Conservation (phyloP, 2,113 vertebrate species). For the Pygoscelis adeliae region DNA sequence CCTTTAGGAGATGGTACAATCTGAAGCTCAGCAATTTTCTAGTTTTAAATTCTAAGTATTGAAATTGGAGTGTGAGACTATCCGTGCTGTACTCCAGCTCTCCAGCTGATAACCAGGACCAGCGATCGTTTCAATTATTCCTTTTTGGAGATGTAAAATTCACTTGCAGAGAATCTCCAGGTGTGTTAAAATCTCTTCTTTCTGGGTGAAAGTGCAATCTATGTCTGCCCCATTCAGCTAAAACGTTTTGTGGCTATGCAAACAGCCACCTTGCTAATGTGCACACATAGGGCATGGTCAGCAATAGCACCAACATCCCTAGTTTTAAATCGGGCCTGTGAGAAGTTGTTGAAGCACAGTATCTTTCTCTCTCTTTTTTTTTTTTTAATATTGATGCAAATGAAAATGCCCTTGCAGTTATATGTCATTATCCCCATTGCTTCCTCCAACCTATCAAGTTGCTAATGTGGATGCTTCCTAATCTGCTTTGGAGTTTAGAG, state of each 20-base stretch:
- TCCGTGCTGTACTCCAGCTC: neutral
- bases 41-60: neutral
- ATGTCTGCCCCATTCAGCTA: neutral
- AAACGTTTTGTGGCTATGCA: neutral
- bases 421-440: neutral
- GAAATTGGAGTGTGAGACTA: neutral
- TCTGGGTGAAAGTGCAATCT: neutral
- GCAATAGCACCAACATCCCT: neutral
- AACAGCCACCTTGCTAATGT: neutral
- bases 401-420: neutral
- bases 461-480: neutral
- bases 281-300: neutral
- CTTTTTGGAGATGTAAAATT: neutral
- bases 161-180: neutral
- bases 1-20: neutral
- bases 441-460: neutral
- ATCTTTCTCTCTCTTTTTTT: too few species aligned
- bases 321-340: neutral
- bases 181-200: neutral
- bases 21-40: neutral
- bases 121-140: neutral
- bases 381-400: neutral
- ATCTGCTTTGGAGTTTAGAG: neutral
- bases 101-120: neutral
- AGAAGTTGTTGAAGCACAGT: neutral